Conservation (phyloP, 2,888 invertebrate species). For the Tanypteryx hageni region DNA sequence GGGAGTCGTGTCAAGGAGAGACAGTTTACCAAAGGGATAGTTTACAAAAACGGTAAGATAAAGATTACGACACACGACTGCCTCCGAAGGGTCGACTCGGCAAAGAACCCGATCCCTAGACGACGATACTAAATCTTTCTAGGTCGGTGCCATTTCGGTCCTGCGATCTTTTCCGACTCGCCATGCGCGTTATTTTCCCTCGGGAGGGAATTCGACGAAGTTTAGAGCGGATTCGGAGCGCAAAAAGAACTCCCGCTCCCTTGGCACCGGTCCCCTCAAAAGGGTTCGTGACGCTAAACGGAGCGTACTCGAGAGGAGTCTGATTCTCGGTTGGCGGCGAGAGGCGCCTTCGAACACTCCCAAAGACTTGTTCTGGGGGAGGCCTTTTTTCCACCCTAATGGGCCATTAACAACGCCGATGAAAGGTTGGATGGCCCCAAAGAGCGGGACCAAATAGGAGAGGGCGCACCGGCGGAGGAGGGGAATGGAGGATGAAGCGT, state of each 20-base stretch:
- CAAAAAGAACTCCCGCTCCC: background rate
- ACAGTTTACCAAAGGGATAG: background rate
- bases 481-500: background rate
- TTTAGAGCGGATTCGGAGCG: too few species aligned
- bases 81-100: background rate
- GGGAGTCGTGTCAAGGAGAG: slow-evolving; percentile 4
- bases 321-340: background rate
- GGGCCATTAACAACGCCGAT: slow-evolving; percentile 7
- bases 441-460: background rate
- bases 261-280: background rate
- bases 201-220: too few species aligned
- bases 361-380: background rate
- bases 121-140: background rate
- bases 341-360: background rate
- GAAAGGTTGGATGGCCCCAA: slow-evolving; percentile 8
- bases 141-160: background rate
- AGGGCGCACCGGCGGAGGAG: background rate
- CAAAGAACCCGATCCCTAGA: background rate
- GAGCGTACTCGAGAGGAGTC: slow-evolving; percentile 7
- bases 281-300: background rate
- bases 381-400: background rate
- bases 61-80: background rate
- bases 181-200: too few species aligned
- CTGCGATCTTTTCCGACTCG: background rate
- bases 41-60: background rate